phyloP scores from a whole-genome alignment of 2,797 vertebrate species.

The Tolypeutes matacus region DNA sequence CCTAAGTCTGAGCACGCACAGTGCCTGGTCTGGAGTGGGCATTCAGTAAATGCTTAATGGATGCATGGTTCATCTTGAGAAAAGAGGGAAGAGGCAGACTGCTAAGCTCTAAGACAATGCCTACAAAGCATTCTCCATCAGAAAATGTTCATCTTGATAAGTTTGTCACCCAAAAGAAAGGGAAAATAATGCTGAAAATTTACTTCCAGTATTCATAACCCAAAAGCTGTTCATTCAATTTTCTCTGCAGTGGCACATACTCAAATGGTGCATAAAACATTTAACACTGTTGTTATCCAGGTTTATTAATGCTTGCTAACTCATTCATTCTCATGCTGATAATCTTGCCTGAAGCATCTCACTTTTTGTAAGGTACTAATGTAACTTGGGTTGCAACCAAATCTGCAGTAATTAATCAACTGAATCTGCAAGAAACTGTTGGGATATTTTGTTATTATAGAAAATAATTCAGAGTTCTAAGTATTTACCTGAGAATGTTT shows the following conservation, averaged over 20 bases:
- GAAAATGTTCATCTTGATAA: conserved; percentile 68
- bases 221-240: conserved; percentile 73
- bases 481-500: conserved; percentile 61
- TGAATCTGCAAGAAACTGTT: conserved; percentile 65
- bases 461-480: conserved; percentile 61
- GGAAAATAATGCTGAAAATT: conserved; percentile 66
- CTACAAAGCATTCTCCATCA: conserved; percentile 56
- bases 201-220: conserved; percentile 69
- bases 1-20: not conserved
- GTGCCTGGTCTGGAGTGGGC: not conserved
- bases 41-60: not conserved
- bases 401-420: conserved; percentile 77
- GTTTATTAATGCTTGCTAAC: conserved; percentile 81
- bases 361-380: conserved; percentile 77
- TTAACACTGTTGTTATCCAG: conserved; percentile 75
- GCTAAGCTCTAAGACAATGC: conserved; percentile 29
- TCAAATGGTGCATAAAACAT: conserved; percentile 82
- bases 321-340: conserved; percentile 81
- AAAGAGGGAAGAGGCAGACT: not conserved
- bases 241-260: conserved; percentile 69
- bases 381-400: conserved; percentile 75
- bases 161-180: conserved; percentile 62
- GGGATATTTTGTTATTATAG: conserved; percentile 53
- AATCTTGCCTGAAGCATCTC: conserved; percentile 81
- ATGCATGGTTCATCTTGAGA: not conserved